Conservation (phyloP, 2,113 vertebrate species). For the Corythaeola cristata region DNA sequence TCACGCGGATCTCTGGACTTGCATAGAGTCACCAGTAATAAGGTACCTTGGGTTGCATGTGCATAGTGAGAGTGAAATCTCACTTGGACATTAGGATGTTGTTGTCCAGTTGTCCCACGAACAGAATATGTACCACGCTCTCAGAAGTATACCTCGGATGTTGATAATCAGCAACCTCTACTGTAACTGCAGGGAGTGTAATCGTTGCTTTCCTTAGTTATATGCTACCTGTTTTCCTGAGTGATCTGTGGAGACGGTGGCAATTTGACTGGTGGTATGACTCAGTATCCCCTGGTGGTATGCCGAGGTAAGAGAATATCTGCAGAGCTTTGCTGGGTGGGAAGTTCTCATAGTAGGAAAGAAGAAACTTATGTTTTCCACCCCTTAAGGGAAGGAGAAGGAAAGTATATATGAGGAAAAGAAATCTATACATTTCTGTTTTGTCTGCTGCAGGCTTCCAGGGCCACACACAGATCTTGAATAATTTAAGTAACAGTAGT, state of each 20-base stretch:
- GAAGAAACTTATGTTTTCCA: neutral
- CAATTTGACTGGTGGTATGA: neutral
- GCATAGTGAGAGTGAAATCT: neutral
- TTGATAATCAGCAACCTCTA: neutral
- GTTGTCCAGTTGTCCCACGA: neutral
- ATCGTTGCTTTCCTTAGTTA: neutral
- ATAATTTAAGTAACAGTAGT: neutral
- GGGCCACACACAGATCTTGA: neutral
- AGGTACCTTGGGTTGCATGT: neutral
- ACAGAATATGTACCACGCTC: neutral
- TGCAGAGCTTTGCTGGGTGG: neutral
- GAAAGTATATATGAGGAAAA: neutral
- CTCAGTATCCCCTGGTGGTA: neutral
- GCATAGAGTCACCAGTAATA: neutral
- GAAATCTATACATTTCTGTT: neutral
- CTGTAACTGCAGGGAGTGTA: neutral
- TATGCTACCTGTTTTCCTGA: neutral
- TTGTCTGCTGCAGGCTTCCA: neutral
- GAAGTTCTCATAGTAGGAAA: neutral
- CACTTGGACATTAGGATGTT: neutral
- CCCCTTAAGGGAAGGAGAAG: neutral
- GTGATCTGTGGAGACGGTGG: neutral
- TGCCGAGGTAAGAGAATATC: neutral
- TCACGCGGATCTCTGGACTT: neutral
- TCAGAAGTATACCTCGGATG: neutral